Evolutionary conservation across 2,797 vertebrate genomes (phyloP).

Genomic region (Silurus lanzhouensis): DNA sequence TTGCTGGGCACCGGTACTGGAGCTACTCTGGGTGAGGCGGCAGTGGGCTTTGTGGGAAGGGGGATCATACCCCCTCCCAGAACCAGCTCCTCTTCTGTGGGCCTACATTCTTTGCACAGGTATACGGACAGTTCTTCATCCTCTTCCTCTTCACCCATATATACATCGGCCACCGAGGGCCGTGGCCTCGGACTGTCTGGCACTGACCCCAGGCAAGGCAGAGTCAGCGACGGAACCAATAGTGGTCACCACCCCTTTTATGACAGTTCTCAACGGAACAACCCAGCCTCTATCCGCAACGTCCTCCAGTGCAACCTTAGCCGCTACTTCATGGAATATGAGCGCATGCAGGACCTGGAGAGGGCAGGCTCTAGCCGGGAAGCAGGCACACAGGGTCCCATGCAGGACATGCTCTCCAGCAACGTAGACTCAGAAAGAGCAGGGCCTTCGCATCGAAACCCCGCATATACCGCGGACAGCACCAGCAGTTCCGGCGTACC

Average conservation of each 20-base stretch:
- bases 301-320: constrained; percentile 96
- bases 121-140: constrained; percentile 91
- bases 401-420: constrained; percentile 93
- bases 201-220: constrained; percentile 68
- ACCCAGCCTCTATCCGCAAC: constrained; percentile 85
- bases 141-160: constrained; percentile 89
- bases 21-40: constrained; percentile 53
- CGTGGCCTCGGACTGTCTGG: constrained; percentile 82
- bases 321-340: constrained; percentile 97
- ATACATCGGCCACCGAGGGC: constrained; percentile 94
- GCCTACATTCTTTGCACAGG: constrained; percentile 88
- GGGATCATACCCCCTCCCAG: constrained; percentile 89
- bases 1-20: constrained; percentile 78
- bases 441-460: constrained; percentile 78
- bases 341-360: constrained; percentile 93
- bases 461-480: constrained; percentile 62
- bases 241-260: constrained; percentile 79
- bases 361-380: constrained; percentile 71
- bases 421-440: constrained; percentile 91
- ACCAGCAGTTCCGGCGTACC: constrained; percentile 76
- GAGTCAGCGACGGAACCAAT: constrained; percentile 76
- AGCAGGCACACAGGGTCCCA: constrained; percentile 77
- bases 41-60: constrained; percentile 53
- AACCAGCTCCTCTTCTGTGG: constrained; percentile 93
- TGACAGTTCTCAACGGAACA: constrained; percentile 76